Evolutionary conservation across 2,113 vertebrate genomes (phyloP), one percentile per base, ranked within the genome.

Genomic region (Phalacrocorax carbo): DNA sequence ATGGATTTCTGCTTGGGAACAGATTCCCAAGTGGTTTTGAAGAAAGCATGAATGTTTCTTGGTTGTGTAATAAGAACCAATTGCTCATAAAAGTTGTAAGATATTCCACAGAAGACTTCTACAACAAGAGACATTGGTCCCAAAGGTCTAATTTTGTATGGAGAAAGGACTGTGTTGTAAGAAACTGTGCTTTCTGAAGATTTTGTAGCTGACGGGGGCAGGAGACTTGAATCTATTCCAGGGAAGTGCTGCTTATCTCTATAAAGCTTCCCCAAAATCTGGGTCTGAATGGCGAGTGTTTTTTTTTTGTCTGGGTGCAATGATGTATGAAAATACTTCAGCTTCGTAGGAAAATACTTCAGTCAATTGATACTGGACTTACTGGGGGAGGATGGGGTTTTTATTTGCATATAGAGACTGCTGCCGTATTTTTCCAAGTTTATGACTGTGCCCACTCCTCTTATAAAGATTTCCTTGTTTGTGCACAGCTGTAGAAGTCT

Each of bases 391-490:
- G 49, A 89, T 73, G 40, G 22, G 2, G 0, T 0, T 3, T 93
- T 95, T 93, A 93, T 84, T 94, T 82, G 73, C 0, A 0, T 38
- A 70, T 46, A 94, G 73, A 84, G 44, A 57, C 38, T 61, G 40
- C 49, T 82, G 65, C 65, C 93, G 22, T 81, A 46, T 91, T 93
- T 95, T 89, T 69, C 36, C 81, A 89, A 88, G 66, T 93, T 94
- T 94, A 91, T 76, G 36, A 61, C 57, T 82, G 25, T 61, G 52
- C 91, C 46, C 36, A 42, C 34, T 86, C 36, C 40, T 82, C 64
- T 91, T 72, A 80, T 27, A 87, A 95, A 94, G 66, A 88, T 85
- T 77, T 87, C 73, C 46, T 95, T 95, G 75, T 70, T 82, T 91
- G 62, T 82, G 66, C 40, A 72, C 81, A 91, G 86, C 70, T 87